phyloP scores from a whole-genome alignment of 2,797 vertebrate species.

The Hydrocynus forskahlii region DNA sequence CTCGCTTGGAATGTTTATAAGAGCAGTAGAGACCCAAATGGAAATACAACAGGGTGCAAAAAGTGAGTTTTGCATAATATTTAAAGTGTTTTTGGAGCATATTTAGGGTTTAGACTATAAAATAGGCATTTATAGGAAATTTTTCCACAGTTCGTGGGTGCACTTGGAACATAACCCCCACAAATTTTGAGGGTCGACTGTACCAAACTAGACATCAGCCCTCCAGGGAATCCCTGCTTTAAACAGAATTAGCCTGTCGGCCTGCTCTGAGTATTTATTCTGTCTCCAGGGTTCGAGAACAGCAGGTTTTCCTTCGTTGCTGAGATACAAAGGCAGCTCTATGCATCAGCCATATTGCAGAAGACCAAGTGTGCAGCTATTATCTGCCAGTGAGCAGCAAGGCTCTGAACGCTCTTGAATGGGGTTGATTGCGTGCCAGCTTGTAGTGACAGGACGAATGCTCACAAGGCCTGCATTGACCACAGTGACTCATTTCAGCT shows the following conservation, averaged over 20 bases:
- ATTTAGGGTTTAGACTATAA: too few relatives aligned
- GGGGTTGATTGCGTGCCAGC: background rate
- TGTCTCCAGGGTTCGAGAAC: background rate
- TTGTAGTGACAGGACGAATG: background rate
- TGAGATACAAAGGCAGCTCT: slow-evolving; percentile 1
- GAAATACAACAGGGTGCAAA: too few relatives aligned
- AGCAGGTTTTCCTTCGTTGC: background rate
- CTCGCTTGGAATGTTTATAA: too few relatives aligned
- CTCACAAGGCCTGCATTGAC: background rate
- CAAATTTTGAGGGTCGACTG: too few relatives aligned
- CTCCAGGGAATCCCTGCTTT: too few relatives aligned
- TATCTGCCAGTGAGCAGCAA: background rate
- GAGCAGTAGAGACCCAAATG: too few relatives aligned
- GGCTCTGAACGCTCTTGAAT: background rate
- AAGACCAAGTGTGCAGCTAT: background rate
- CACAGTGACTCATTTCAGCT: background rate
- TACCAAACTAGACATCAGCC: too few relatives aligned
- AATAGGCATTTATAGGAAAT: too few relatives aligned
- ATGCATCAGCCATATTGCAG: background rate
- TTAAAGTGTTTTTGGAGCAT: too few relatives aligned
- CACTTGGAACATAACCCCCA: too few relatives aligned
- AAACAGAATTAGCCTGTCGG: background rate
- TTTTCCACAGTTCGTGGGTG: too few relatives aligned
- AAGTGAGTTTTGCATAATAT: too few relatives aligned
- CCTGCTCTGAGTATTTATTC: background rate